These are phyloP conservation scores for Cololabis saira DNA, from an alignment of 2,113 vertebrate genomes.

Conservation along the genomic window DNA sequence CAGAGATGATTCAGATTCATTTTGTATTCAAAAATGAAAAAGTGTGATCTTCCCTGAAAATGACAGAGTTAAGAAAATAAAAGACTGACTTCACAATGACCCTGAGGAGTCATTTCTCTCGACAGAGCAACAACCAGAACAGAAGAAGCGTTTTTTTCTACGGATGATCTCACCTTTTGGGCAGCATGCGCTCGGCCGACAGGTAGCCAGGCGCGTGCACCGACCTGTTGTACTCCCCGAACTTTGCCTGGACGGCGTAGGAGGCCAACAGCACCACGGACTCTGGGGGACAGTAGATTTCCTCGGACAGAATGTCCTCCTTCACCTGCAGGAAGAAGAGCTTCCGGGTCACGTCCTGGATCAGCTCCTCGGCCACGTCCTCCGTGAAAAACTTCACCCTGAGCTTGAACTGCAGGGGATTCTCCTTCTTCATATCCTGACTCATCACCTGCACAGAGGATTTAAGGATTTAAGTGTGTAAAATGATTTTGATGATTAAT, in stretches of 20 bases:
- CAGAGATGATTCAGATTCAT: too few relatives aligned
- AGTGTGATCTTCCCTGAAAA: too few relatives aligned
- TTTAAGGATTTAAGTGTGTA: neutral
- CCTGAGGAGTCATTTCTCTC: too few relatives aligned
- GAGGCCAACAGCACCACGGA: conserved; percentile 94
- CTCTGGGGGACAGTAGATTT: conserved; percentile 95
- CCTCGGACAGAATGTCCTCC: conserved; percentile 89
- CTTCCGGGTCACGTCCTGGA: conserved; percentile 95
- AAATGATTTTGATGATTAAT: too few relatives aligned
- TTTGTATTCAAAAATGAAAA: too few relatives aligned
- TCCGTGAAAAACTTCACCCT: conserved; percentile 93
- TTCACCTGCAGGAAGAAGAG: conserved; percentile 98
- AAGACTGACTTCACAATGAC: too few relatives aligned
- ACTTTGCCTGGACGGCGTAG: conserved; percentile 94
- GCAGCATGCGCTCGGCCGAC: conserved; percentile 86
- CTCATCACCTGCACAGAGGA: conserved; percentile 84
- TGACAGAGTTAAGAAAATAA: too few relatives aligned
- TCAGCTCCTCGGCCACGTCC: conserved; percentile 92
- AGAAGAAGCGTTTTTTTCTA: neutral
- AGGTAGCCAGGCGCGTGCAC: conserved; percentile 88
- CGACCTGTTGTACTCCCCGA: conserved; percentile 86
- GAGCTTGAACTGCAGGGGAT: conserved; percentile 92
- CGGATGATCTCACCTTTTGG: conserved; percentile 83
- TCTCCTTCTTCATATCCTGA: conserved; percentile 92
- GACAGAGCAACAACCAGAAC: too few relatives aligned